Evolutionary conservation across 2,888 invertebrate genomes (phyloP).

Genomic region (Melikaiella ostensackeni): DNA sequence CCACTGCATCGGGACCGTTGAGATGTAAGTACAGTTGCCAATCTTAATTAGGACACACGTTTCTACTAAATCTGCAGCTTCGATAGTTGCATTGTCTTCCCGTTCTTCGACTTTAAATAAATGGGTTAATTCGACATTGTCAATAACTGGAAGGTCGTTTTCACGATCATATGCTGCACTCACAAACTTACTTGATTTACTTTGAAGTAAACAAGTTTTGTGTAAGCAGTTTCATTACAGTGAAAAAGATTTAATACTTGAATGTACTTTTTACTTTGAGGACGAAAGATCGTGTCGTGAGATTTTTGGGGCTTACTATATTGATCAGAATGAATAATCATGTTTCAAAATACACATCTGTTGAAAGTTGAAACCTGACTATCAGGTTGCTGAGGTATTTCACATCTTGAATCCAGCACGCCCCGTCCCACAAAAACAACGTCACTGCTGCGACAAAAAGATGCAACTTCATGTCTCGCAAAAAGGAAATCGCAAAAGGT

Average conservation of each 20-base stretch:
- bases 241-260: background rate
- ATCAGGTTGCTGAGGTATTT: no score
- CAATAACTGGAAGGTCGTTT: background rate
- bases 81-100: background rate
- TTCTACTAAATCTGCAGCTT: background rate
- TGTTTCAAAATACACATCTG: background rate
- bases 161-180: background rate
- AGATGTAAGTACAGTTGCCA: conserved; percentile 1
- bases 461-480: background rate
- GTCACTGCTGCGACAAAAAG: background rate
- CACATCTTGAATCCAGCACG: no score
- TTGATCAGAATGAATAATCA: background rate
- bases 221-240: background rate
- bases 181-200: background rate
- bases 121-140: background rate
- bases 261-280: background rate
- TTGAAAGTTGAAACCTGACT: background rate
- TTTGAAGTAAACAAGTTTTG: background rate
- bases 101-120: background rate
- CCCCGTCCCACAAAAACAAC: background rate
- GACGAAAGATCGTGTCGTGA: background rate
- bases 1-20: conserved; percentile 26
- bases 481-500: background rate
- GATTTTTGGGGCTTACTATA: background rate
- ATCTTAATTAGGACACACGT: conserved; percentile 8